Conservation (phyloP, 1,140 invertebrate genomes). For the Scaptomyza graminum region DNA sequence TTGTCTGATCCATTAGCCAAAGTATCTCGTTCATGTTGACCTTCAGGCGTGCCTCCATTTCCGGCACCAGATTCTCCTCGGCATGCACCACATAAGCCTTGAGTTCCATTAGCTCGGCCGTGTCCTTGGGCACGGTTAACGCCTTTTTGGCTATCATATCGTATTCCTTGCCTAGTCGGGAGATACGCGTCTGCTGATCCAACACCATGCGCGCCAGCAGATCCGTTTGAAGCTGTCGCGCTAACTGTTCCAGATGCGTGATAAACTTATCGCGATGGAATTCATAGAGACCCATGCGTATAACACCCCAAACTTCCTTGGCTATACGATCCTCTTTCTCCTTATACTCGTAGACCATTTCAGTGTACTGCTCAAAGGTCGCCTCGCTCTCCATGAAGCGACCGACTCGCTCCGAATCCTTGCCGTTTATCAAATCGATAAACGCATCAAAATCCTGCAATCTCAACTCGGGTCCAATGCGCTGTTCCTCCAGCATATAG, state of each 20-base stretch:
- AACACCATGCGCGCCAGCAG: slow-evolving; percentile 90
- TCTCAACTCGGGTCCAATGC: slow-evolving; percentile 87
- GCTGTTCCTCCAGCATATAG: slow-evolving; percentile 88
- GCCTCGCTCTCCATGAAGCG: slow-evolving; percentile 88
- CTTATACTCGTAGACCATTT: slow-evolving; percentile 88
- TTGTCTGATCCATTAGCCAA: slow-evolving; percentile 90
- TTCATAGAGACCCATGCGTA: slow-evolving; percentile 93
- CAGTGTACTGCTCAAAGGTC: slow-evolving; percentile 88
- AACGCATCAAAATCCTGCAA: slow-evolving; percentile 93
- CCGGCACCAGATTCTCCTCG: slow-evolving; percentile 88
- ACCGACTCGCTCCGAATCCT: slow-evolving; percentile 86
- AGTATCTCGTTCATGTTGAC: slow-evolving; percentile 80
- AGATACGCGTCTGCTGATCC: slow-evolving; percentile 89
- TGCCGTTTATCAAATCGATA: slow-evolving; percentile 90
- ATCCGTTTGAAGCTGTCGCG: slow-evolving; percentile 88
- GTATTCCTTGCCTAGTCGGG: slow-evolving; percentile 93
- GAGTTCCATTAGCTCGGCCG: slow-evolving; percentile 92
- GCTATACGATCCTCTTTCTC: slow-evolving; percentile 87
- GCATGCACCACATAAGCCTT: slow-evolving; percentile 89
- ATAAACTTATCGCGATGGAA: slow-evolving; percentile 93
- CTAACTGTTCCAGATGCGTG: slow-evolving; percentile 87
- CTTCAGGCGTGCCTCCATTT: slow-evolving; percentile 90
- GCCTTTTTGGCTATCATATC: slow-evolving; percentile 91
- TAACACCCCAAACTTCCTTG: slow-evolving; percentile 87
- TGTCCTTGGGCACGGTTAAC: slow-evolving; percentile 91